These are phyloP conservation scores for Chrysopilus asiliformis DNA, from an alignment of 2,888 invertebrate genomes.

Conservation along the genomic window DNA sequence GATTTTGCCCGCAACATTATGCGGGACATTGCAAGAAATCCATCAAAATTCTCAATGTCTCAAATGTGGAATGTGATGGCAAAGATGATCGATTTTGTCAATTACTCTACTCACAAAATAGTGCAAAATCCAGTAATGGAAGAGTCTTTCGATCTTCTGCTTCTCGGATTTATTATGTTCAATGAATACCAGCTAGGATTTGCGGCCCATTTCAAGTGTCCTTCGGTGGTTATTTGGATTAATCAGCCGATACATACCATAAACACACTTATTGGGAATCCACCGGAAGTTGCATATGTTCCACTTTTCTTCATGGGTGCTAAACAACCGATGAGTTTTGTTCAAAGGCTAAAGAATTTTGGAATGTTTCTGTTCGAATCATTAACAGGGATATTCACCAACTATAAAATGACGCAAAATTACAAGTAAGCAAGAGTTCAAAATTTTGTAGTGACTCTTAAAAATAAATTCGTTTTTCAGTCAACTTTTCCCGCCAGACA, in stretches of 20 bases:
- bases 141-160: constrained; percentile 24
- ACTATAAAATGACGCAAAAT: neutral
- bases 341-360: constrained; percentile 19
- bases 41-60: no score
- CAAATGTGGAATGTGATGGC: no score
- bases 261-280: constrained; percentile 24
- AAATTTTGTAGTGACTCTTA: no score
- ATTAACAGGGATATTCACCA: neutral
- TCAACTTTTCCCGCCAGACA: constrained; percentile 19
- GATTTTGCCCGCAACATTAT: no score
- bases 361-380: constrained; percentile 1
- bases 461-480: no score
- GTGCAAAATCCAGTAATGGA: constrained; percentile 17
- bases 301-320: constrained; percentile 16
- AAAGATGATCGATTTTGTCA: no score
- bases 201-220: constrained; percentile 27
- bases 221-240: constrained; percentile 21
- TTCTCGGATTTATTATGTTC: constrained; percentile 25
- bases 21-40: no score
- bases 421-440: constrained; percentile 8
- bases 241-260: constrained; percentile 21
- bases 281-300: constrained; percentile 22
- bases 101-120: no score
- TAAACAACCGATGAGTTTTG: constrained; percentile 16
- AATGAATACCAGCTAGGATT: constrained; percentile 29